phyloP scores from a whole-genome alignment of 2,113 vertebrate genomes.

The Stegostoma tigrinum region DNA sequence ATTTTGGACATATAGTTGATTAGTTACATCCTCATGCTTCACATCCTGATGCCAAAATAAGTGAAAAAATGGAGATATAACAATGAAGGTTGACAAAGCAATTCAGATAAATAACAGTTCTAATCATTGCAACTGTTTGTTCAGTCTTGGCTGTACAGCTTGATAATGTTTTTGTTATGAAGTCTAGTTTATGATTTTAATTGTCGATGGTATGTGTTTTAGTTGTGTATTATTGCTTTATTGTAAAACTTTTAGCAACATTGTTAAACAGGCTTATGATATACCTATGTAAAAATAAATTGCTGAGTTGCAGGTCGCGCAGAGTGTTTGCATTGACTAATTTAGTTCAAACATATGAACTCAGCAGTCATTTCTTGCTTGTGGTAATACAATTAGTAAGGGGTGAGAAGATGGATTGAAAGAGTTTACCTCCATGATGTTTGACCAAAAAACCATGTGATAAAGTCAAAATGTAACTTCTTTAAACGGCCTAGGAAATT shows the following conservation, averaged over 20 bases:
- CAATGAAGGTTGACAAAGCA: slow-evolving; percentile 16
- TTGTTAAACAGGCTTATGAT: neutral
- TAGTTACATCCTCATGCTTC: slow-evolving; percentile 27
- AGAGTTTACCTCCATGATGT: neutral
- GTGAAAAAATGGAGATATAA: neutral
- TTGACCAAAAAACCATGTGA: too few relatives aligned
- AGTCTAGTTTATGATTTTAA: neutral
- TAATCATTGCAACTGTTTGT: neutral
- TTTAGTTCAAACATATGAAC: neutral
- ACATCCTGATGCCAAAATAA: slow-evolving; percentile 16
- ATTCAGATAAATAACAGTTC: neutral
- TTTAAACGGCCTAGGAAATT: neutral
- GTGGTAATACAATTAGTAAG: neutral
- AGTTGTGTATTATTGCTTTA: neutral
- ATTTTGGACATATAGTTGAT: slow-evolving; percentile 31
- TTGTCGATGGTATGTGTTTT: neutral
- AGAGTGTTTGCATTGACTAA: neutral
- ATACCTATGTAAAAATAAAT: neutral
- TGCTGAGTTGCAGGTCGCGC: neutral
- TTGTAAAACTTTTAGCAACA: neutral
- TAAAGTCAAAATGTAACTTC: neutral
- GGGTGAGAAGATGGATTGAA: neutral
- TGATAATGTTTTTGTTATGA: neutral
- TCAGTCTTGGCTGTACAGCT: neutral
- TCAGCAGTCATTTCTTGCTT: neutral